A percentile compares a stretch with the other conserved stretches of the same genome.
These are phyloP conservation scores for Philotrypesis tridentata DNA, from an alignment of 1,140 invertebrate species.

Conservation along the genomic window DNA sequence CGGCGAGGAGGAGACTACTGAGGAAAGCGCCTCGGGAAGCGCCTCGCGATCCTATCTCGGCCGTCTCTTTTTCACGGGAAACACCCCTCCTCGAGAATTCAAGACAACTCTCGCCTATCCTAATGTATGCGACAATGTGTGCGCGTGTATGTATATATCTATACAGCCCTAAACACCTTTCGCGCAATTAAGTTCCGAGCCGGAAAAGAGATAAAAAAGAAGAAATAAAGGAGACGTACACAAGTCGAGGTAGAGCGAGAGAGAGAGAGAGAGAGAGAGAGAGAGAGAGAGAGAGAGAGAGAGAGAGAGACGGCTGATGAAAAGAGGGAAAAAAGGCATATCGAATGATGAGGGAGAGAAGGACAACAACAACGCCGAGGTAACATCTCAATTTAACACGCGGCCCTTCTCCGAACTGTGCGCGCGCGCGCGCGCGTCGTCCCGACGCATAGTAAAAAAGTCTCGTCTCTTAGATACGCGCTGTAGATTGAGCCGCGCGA, in stretches of 20 bases:
- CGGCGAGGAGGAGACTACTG: no score
- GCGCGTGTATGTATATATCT: neutral
- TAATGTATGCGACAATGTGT: neutral
- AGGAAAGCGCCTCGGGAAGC: neutral
- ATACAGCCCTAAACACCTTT: slow-evolving; percentile 14
- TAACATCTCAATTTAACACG: slow-evolving; percentile 25
- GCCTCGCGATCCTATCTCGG: slow-evolving; percentile 12
- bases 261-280: no score
- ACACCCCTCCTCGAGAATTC: slow-evolving; percentile 6
- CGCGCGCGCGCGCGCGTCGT: neutral
- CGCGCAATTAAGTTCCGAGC: slow-evolving; percentile 27
- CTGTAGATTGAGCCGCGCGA: slow-evolving; percentile 29
- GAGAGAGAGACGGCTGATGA: neutral
- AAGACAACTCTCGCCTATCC: neutral
- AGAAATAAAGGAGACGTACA: no score
- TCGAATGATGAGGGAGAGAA: neutral
- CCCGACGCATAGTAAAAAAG: slow-evolving; percentile 24
- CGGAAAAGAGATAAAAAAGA: no score
- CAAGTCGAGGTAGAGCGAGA: no score
- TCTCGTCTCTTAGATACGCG: slow-evolving; percentile 31
- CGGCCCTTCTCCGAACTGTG: slow-evolving; percentile 34
- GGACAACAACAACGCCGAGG: neutral
- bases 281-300: no score
- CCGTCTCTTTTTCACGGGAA: neutral
- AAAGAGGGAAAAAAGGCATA: neutral